Percentiles rank a stretch among this genome's conserved stretches.
Conservation (phyloP, 1,140 invertebrate species). For the Trichonephila inaurata region DNA sequence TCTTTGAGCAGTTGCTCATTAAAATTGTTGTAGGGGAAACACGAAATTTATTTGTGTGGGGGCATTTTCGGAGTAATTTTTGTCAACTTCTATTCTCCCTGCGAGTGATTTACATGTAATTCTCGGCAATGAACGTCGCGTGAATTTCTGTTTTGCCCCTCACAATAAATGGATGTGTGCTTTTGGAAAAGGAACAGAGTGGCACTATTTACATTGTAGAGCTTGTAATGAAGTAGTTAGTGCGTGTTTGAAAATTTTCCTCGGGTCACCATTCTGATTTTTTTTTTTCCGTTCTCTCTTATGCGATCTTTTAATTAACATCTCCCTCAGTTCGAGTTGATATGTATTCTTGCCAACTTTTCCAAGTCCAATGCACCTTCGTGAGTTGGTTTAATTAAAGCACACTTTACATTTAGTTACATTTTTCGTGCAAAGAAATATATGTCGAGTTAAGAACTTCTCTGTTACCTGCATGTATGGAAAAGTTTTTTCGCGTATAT, state of each 20-base stretch:
- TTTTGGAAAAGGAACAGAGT: neutral
- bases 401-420: too few relatives aligned
- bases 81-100: slow-evolving; percentile 48
- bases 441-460: too few relatives aligned
- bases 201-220: slow-evolving; percentile 17
- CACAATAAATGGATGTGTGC: slow-evolving; percentile 30
- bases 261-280: neutral
- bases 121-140: slow-evolving; percentile 6
- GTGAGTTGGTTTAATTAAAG: neutral
- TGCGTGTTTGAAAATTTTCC: slow-evolving; percentile 20
- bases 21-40: slow-evolving; percentile 38
- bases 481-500: too few relatives aligned
- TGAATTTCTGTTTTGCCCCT: slow-evolving; percentile 2
- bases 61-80: slow-evolving; percentile 46
- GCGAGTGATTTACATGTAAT: slow-evolving; percentile 50
- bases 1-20: slow-evolving; percentile 20
- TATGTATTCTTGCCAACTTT: too few relatives aligned
- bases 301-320: neutral
- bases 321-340: too few relatives aligned
- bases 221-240: slow-evolving; percentile 42
- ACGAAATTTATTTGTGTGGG: slow-evolving; percentile 54
- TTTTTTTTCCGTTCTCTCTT: neutral
- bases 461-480: too few relatives aligned
- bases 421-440: too few relatives aligned
- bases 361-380: neutral